Evolutionary conservation across 1,140 invertebrate genomes (phyloP).

Genomic region (Bombus affinis): DNA sequence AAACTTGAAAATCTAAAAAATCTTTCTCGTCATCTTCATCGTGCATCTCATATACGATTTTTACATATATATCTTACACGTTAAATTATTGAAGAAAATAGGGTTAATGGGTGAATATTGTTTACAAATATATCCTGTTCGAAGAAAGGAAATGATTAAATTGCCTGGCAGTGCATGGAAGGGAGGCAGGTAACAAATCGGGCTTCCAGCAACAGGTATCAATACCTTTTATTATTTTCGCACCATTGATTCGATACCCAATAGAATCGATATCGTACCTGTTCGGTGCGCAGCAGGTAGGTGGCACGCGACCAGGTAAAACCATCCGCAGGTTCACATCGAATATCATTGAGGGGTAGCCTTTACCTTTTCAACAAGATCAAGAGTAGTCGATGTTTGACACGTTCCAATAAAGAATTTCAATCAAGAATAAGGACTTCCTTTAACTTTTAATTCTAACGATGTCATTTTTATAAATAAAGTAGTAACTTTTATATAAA

Average conservation of each 20-base stretch:
- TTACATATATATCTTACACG: no score
- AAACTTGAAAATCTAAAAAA: neutral
- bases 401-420: conserved; percentile 20
- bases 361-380: conserved; percentile 53
- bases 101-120: neutral
- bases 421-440: neutral
- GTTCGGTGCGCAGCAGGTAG: conserved; percentile 68
- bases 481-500: neutral
- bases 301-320: conserved; percentile 66
- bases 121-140: neutral
- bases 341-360: conserved; percentile 29
- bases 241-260: conserved; percentile 71
- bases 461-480: neutral
- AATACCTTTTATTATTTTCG: conserved; percentile 65
- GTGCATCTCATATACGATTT: neutral
- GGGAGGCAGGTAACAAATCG: conserved; percentile 59
- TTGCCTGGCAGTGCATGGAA: conserved; percentile 28
- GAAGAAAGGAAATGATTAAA: neutral
- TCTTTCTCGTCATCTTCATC: neutral
- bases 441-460: neutral
- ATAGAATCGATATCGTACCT: conserved; percentile 70
- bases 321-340: conserved; percentile 59
- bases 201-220: conserved; percentile 68
- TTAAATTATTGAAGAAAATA: neutral
- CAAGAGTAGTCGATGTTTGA: conserved; percentile 44